These are phyloP conservation scores for Folsomia manolachei DNA, from an alignment of 2,888 invertebrate species.

Conservation along the genomic window DNA sequence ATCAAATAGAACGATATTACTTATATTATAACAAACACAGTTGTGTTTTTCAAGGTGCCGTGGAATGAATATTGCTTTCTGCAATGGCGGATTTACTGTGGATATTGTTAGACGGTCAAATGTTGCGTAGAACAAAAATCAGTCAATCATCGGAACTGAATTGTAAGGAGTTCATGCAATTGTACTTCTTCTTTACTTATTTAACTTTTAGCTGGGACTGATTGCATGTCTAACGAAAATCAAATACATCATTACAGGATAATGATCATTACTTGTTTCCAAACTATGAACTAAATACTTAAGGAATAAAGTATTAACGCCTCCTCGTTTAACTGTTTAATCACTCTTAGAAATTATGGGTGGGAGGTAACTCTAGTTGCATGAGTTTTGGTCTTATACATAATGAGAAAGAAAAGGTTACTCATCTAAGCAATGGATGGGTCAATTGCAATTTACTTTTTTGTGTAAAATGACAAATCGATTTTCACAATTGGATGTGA, in stretches of 20 bases:
- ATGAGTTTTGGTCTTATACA: neutral
- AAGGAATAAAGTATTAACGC: neutral
- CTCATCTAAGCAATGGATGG: neutral
- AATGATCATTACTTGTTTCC: constrained; percentile 12
- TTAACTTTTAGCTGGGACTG: too few species aligned
- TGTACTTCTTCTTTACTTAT: too few species aligned
- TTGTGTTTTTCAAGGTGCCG: too few species aligned
- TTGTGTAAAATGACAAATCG: constrained; percentile 9
- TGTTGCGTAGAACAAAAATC: too few species aligned
- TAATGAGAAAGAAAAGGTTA: too few species aligned
- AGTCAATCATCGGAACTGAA: too few species aligned
- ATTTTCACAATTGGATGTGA: constrained; percentile 18
- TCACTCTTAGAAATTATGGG: neutral
- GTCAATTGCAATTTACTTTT: neutral
- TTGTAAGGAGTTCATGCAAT: too few species aligned
- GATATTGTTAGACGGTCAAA: too few species aligned
- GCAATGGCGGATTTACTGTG: too few species aligned
- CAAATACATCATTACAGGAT: neutral
- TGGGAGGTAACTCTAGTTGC: neutral
- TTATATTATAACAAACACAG: too few species aligned
- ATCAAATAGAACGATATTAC: too few species aligned
- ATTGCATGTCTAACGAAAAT: constrained; percentile 5
- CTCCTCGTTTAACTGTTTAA: constrained; percentile 2
- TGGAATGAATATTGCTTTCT: too few species aligned
- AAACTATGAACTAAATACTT: constrained; percentile 3